A percentile compares a stretch with the other conserved stretches of the same genome.
Evolutionary conservation across 2,797 vertebrate genomes (phyloP).

Genomic region (Ceyx erithaca): DNA sequence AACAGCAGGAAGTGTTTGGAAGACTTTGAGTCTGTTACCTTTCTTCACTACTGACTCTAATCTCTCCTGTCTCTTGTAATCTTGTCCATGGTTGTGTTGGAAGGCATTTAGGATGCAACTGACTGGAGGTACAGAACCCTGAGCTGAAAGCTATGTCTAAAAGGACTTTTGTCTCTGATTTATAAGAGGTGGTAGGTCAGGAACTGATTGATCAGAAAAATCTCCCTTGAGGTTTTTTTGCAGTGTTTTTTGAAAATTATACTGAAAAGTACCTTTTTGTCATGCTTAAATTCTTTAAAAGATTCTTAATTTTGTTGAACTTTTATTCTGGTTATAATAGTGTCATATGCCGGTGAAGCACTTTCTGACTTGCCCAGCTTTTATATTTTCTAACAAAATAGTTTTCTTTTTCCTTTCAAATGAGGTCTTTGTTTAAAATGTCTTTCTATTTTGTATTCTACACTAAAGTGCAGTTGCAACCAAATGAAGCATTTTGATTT

Average conservation of each 20-base stretch:
- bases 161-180: not conserved
- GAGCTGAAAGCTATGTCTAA: not conserved
- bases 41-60: not conserved
- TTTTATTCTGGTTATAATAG: not conserved
- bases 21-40: not conserved
- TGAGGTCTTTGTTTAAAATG: not conserved
- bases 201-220: not conserved
- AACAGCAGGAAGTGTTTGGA: not conserved
- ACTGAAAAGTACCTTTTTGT: not conserved
- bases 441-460: not conserved
- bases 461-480: not conserved
- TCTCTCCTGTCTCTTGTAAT: not conserved
- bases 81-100: not conserved
- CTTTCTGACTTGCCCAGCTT: not conserved
- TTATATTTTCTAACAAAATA: constrained; percentile 1
- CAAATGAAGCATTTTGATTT: constrained; percentile 45
- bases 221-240: not conserved
- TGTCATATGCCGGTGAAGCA: not conserved
- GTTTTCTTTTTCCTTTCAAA: not conserved
- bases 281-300: not conserved
- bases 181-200: not conserved
- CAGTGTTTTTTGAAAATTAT: not conserved
- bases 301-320: not conserved
- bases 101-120: not conserved
- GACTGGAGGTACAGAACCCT: not conserved